A percentile compares a stretch with the other conserved stretches of the same genome.
phyloP scores from a whole-genome alignment of 2,113 vertebrate species.

The Centropus bengalensis region DNA sequence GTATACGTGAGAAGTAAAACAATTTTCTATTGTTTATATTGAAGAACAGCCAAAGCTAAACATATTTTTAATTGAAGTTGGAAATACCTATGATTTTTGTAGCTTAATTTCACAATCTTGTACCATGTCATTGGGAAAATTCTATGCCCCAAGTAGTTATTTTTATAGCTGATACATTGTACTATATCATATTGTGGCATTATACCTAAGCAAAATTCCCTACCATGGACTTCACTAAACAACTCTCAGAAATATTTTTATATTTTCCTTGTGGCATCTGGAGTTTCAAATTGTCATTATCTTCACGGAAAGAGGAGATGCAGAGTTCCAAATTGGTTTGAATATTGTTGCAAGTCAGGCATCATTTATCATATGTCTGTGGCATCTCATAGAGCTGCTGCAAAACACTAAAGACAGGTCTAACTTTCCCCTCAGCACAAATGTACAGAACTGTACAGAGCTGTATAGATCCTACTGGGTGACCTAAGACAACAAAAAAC shows the following conservation, averaged over 20 bases:
- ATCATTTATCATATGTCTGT: neutral
- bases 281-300: neutral
- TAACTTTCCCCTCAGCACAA: neutral
- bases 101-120: neutral
- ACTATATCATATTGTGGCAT: neutral
- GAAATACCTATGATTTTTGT: neutral
- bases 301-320: neutral
- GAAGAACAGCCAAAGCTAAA: neutral
- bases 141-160: neutral
- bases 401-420: accelerated
- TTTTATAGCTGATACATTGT: neutral
- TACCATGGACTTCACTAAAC: neutral
- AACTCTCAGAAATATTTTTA: neutral
- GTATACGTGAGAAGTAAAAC: neutral
- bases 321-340: neutral
- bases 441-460: neutral
- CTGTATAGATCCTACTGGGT: neutral
- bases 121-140: neutral
- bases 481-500: neutral
- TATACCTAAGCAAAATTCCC: neutral
- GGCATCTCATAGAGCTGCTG: neutral
- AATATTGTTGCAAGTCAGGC: neutral
- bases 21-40: neutral
- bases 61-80: neutral
- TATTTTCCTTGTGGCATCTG: neutral